Conservation (phyloP, 2,888 invertebrate species). For the Caenorhabditis sp. region DNA sequence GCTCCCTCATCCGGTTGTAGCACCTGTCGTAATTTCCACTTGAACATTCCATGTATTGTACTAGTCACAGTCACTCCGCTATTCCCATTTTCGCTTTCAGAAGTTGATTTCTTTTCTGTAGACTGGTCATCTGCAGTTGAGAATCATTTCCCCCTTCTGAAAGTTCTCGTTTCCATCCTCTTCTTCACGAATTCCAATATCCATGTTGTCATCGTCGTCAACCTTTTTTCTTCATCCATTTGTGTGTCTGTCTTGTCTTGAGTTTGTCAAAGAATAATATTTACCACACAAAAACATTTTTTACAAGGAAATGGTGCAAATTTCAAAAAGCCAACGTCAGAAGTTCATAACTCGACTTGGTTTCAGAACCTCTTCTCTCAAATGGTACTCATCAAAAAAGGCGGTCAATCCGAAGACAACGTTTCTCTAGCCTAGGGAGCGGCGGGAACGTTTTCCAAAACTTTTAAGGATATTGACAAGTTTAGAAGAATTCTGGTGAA, state of each 20-base stretch:
- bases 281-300: slow-evolving; percentile 8
- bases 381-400: too few relatives aligned
- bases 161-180: neutral
- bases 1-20: slow-evolving; percentile 60
- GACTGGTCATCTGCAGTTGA: slow-evolving; percentile 57
- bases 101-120: slow-evolving; percentile 20
- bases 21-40: slow-evolving; percentile 24
- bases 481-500: too few relatives aligned
- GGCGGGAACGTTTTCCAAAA: too few relatives aligned
- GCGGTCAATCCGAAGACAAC: too few relatives aligned
- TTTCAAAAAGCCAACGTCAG: too few relatives aligned
- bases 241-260: slow-evolving; percentile 62
- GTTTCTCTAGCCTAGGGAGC: too few relatives aligned
- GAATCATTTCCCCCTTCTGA: slow-evolving; percentile 7
- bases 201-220: slow-evolving; percentile 50
- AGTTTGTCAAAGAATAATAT: slow-evolving; percentile 57
- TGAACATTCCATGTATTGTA: slow-evolving; percentile 39
- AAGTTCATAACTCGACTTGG: too few relatives aligned
- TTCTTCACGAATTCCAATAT: slow-evolving; percentile 24
- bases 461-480: too few relatives aligned
- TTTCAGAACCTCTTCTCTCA: too few relatives aligned
- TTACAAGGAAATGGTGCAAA: neutral
- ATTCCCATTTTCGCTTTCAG: slow-evolving; percentile 3
- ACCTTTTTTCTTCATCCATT: slow-evolving; percentile 15
- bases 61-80: slow-evolving; percentile 49